Base-by-base conservation (phyloP, 2,888 invertebrate species). In the Ornithoptera priamus region DNA sequence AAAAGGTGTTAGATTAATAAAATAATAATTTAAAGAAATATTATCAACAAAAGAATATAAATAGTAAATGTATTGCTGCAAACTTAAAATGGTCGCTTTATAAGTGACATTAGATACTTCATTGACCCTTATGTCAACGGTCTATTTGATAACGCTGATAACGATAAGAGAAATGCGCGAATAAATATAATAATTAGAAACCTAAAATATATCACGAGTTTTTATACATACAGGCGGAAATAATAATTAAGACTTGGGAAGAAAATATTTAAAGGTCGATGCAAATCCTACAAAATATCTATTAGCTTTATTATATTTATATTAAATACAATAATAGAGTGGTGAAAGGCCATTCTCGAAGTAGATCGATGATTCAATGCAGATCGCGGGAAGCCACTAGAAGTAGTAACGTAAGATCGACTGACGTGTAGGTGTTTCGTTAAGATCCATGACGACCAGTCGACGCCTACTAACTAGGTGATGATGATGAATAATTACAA, bases 91-190 rank as follows among this genome's bases (percentile, higher is more conserved):
- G 24, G 64, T 61, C 42, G 70, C 56, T 30, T 59, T 42, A 64
- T 24, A 67, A 22, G 46, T 70, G 67, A 70, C 70, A 70, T 50
- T 57, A 50, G 58, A 36, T 56, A 60, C 36, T 24, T 61, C 57
- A 30, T 56, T 58, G 62, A 56, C 61, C 64, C 42, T 53, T 59
- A 60, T 70, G 66, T 63, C 59, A 67, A 70, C 60, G 59, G 59
- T 58, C 58, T 64, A 30, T 56, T 53, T 70, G 70, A 70, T 70
- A 70, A 70, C 53, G 67, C 3, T 62, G 60, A 64, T 64, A 71
- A 62, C 20, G 56, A 46, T 42, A 57, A 67, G 62, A 46, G 42
- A 42, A 39, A 64, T 60, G 36, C 50, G 60, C 61, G 42, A 69
- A 62, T 67, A 69, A 53, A 59, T 60, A 68, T 56, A 20, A 56